These are phyloP conservation scores for Gallinago jamesoni DNA, from an alignment of 2,113 vertebrate species.

Conservation along the genomic window DNA sequence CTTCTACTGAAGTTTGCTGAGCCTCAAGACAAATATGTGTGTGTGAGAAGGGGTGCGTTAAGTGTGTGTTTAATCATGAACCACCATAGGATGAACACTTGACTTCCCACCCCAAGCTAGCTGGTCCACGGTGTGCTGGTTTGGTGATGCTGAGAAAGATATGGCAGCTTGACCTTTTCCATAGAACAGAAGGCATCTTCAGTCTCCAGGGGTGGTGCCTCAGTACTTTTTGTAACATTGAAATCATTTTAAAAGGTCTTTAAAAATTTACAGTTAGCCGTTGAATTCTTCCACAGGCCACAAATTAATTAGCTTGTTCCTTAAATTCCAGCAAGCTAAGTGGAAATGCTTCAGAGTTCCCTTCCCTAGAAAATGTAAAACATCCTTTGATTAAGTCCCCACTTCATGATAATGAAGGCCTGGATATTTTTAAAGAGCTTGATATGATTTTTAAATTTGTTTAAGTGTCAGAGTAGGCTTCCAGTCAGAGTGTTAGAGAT, in stretches of 20 bases:
- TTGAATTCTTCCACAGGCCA: conserved; percentile 23
- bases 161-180: neutral
- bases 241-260: conserved; percentile 11
- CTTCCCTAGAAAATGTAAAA: conserved; percentile 26
- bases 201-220: neutral
- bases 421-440: neutral
- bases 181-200: neutral
- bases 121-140: neutral
- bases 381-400: conserved; percentile 30
- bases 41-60: neutral
- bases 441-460: neutral
- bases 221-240: neutral
- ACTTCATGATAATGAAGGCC: conserved; percentile 17
- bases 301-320: conserved; percentile 46
- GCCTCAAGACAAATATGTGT: neutral
- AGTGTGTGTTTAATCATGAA: neutral
- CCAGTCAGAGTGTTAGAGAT: neutral
- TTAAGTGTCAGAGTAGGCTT: neutral
- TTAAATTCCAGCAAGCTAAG: conserved; percentile 38
- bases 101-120: neutral
- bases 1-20: neutral
- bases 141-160: neutral
- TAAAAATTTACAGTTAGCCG: conserved; percentile 19
- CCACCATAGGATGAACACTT: neutral
- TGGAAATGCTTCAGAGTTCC: conserved; percentile 23